These are phyloP conservation scores for Passer domesticus DNA, from an alignment of 2,113 vertebrate genomes.

Conservation along the genomic window DNA sequence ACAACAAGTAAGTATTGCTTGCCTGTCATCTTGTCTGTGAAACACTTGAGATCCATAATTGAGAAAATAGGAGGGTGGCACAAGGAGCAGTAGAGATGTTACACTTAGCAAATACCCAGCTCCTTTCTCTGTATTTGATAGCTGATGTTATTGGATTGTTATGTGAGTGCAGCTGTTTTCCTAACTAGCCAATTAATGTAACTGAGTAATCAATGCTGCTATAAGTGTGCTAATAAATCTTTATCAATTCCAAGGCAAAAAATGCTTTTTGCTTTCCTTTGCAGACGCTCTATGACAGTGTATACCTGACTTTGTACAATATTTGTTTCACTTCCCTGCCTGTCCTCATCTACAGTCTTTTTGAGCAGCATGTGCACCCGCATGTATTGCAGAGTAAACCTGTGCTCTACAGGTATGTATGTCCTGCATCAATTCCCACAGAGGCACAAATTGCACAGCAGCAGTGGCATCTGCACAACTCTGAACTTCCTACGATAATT, in stretches of 20 bases:
- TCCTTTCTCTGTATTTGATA: background rate
- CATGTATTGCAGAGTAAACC: slow-evolving; percentile 93
- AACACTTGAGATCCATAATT: background rate
- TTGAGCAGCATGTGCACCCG: slow-evolving; percentile 96
- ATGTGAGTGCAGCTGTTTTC: background rate
- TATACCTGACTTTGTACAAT: slow-evolving; percentile 99
- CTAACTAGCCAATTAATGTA: background rate
- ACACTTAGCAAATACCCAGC: background rate
- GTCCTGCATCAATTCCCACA: accelerated
- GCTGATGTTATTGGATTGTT: background rate
- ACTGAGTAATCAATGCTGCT: background rate
- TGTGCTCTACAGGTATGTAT: slow-evolving; percentile 87
- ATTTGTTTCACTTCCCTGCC: slow-evolving; percentile 99
- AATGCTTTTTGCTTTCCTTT: slow-evolving; percentile 56
- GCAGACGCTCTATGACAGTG: slow-evolving; percentile 97
- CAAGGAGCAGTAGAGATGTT: background rate
- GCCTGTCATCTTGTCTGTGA: background rate
- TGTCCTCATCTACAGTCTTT: slow-evolving; percentile 96
- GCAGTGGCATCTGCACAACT: background rate
- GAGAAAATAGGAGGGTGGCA: background rate
- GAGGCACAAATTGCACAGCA: background rate
- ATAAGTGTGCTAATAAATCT: background rate
- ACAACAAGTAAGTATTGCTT: slow-evolving; percentile 91
- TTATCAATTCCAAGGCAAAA: background rate
- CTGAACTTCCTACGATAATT: background rate